A percentile compares a stretch with the other conserved stretches of the same genome.
Conservation (phyloP, 2,113 vertebrate genomes). For the Perca fluviatilis region DNA sequence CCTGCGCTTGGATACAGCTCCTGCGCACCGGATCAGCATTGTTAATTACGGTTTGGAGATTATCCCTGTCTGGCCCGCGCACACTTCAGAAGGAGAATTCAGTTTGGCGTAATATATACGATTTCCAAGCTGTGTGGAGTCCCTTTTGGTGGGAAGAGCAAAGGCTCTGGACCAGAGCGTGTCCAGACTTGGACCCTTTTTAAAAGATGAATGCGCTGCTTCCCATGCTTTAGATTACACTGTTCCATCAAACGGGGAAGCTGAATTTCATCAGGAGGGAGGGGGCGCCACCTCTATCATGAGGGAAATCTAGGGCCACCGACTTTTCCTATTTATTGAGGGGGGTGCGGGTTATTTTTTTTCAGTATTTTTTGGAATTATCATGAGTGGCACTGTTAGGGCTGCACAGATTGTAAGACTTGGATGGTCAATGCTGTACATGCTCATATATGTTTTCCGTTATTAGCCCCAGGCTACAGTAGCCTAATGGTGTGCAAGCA, state of each 20-base stretch:
- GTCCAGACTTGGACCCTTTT: conserved; percentile 70
- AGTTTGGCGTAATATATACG: conserved; percentile 36
- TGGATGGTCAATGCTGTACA: conserved; percentile 11
- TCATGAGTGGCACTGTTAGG: conserved; percentile 26
- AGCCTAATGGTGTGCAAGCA: conserved; percentile 15
- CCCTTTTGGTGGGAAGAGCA: conserved; percentile 54
- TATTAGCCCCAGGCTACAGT: conserved; percentile 1
- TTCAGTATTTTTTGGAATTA: conserved; percentile 37
- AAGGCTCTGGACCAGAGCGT: conserved; percentile 58
- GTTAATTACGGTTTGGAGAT: conserved; percentile 59
- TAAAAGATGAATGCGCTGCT: conserved; percentile 69
- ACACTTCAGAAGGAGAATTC: conserved; percentile 18
- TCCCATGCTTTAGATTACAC: conserved; percentile 52
- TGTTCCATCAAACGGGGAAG: conserved; percentile 55
- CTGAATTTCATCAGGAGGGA: conserved; percentile 63
- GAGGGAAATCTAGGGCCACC: conserved; percentile 74
- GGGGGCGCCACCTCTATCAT: conserved; percentile 70
- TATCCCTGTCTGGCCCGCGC: conserved; percentile 22
- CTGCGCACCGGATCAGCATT: conserved; percentile 60
- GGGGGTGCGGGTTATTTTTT: conserved; percentile 69
- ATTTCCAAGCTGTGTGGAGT: conserved; percentile 64
- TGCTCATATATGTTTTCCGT: conserved; percentile 22
- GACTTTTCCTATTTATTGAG: conserved; percentile 63
- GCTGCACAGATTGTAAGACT: conserved; percentile 1
- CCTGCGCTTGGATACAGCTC: conserved; percentile 56